Evolutionary conservation across 2,888 invertebrate species (phyloP), one percentile per base, ranked within the genome.

Genomic region (Agonopterix arenella): DNA sequence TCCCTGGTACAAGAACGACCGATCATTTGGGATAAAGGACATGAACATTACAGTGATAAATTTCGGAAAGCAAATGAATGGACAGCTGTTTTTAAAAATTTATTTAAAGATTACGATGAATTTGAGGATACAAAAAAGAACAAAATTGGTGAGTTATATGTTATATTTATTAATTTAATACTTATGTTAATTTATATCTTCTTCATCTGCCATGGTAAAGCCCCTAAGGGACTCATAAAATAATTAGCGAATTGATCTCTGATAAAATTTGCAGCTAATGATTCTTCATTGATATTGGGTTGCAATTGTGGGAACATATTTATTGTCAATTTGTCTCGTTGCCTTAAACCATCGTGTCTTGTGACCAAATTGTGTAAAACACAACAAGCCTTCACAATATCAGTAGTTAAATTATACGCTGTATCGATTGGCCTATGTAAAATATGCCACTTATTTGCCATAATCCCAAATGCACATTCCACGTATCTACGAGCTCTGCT

Each of bases 1-100:
- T 57, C 58, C 49, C 47, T 59, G 56, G 54, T 60, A 10, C 56
- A 58, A 55, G 58, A 59, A 58, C 55, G 59, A 54, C 55, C 51
- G 10, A 48, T 51, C 8, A 48, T 51, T 45, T 52, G 52, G 47
- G 43, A 47, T 50, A 50, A 52, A 53, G 11, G 13, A 55, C 52
- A 58, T 47, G 56, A 56, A 56, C 49, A 58, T 36, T 57, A 54
- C 50, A 55, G 52, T 52, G 48, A 55, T 51, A 57, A 53, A 57
- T 51, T 55, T 49, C 47, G 46, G 46, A 57, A 54, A 57, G 53
- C 54, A 47, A 55, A 57, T 52, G 54, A 54, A 52, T 59, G 55
- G 55, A 53, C 9, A 56, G 55, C 51, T 48, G 55, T 58, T 52
- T 56, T 49, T 56, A 56, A 58, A 53, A 53, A 44, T 42, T 48